Base-by-base conservation (phyloP, 2,888 invertebrate species). In the Drosophila suboccidentalis region DNA sequence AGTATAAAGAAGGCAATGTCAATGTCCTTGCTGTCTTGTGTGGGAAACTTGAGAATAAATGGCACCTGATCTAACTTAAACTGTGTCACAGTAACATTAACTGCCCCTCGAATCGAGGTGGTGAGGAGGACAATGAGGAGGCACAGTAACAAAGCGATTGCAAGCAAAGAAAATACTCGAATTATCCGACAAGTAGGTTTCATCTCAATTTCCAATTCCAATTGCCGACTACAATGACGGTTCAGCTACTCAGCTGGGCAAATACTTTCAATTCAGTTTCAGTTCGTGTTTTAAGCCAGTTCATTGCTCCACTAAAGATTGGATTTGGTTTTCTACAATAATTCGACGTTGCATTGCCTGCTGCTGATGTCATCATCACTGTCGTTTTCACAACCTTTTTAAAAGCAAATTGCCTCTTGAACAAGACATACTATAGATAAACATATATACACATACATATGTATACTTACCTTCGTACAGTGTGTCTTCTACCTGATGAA, bases 321-420 rank as follows among this genome's bases (percentile, higher is more conserved):
- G 39, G 29, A 34, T 50, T 70, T 44, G 43, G 38, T 55, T 55
- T 76, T 34, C 15, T 4, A 34, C 36, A 36, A 50, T 6, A 13
- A 50, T 22, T 36, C 19, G n/a, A 19, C 22, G 9, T 19, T 34
- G 47, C 47, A 34, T 36, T 36, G 15, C 9, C 15, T 26, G 68
- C n/a, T 34, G 68, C 50, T 69, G 70, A 70, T 69, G 70, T 70
- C 70, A 70, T 70, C 70, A 70, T 61, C 26, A 59, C 38, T 66
- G 49, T 59, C 46, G 38, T 38, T 38, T 59, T 44, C 58, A 32
- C 55, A 68, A 36, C 53, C 49, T 47, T 39, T 50, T 57, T 22
- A 9, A 19, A n/a, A 39, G 46, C 22, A 44, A 44, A 57, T 73
- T 78, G 64, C 26, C 65, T 65, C 39, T 76, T 62, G 61, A 68